These are phyloP conservation scores for Venturia canescens DNA, from an alignment of 1,140 invertebrate genomes.

Conservation along the genomic window DNA sequence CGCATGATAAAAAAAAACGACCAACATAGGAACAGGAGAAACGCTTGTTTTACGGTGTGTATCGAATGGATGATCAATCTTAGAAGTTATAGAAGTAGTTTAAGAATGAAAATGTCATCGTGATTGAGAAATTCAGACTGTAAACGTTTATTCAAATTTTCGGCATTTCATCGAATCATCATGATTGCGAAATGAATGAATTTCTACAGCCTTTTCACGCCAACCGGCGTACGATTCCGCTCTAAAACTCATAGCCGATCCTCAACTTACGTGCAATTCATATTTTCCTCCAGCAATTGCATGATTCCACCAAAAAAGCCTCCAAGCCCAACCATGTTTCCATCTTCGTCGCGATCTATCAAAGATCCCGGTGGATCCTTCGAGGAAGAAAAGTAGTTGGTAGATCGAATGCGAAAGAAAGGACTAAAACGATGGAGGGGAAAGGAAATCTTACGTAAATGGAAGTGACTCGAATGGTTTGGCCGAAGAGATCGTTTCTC, in stretches of 20 bases:
- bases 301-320: slow-evolving; percentile 73
- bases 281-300: slow-evolving; percentile 66
- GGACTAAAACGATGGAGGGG: slow-evolving; percentile 16
- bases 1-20: slow-evolving; percentile 15
- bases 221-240: neutral
- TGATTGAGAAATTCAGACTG: neutral
- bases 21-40: slow-evolving; percentile 35
- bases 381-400: slow-evolving; percentile 15
- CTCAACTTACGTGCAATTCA: slow-evolving; percentile 73
- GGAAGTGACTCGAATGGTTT: slow-evolving; percentile 66
- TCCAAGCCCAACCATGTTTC: slow-evolving; percentile 61
- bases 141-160: neutral
- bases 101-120: no score
- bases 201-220: no score
- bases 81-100: no score
- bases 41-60: slow-evolving; percentile 11
- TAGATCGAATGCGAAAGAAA: slow-evolving; percentile 34
- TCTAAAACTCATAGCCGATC: neutral
- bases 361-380: slow-evolving; percentile 72
- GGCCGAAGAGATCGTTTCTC: slow-evolving; percentile 68
- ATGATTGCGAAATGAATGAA: no score
- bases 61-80: neutral
- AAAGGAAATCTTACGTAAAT: slow-evolving; percentile 63
- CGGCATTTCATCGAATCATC: no score
- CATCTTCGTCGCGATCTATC: slow-evolving; percentile 57